Base-by-base conservation (phyloP, 2,797 vertebrate genomes). In the Siniperca obscura region DNA sequence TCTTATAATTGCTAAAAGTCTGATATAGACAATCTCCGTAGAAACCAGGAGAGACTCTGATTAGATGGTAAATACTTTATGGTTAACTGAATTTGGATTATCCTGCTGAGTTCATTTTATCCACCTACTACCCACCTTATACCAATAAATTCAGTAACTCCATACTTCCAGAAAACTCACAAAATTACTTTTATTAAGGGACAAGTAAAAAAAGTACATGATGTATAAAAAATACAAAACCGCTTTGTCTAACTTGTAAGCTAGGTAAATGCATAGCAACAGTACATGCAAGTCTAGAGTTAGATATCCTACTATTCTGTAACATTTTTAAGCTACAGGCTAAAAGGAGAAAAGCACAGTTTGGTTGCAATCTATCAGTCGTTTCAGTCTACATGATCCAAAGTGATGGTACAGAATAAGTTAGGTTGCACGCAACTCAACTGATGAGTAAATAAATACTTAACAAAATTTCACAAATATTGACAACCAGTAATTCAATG, bases 201-300 rank as follows among this genome's bases (percentile, higher is more conserved):
- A 96, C 93, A 95, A 91, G 94, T 94, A 95, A 94, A 95, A 95
- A 94, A 95, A 92, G 84, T 95, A 95, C 95, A 96, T 95, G 93
- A 94, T 96, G 96, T 98, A 98, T 93, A 98, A 97, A 98, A 97
- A 97, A 98, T 98, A 97, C 98, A 98, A 97, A 98, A 98, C 95
- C 87, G 95, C 95, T 95, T 95, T 95, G 79, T 93, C 93, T 94
- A 95, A 90, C 87, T 91, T 76, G 89, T 91, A 91, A 89, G 91
- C 93, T 90, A 93, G 87, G 86, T 93, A 92, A 98, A 97, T 98
- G 97, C 98, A 97, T 98, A 96, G 97, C 97, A 97, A 98, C 96
- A 95, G 91, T 96, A 97, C 96, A 93, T 97, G 96, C 97, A 96
- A 95, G 95, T 95, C 96, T 96, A 94, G 67, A 90, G 85, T 91